Base-by-base conservation (phyloP, 1,140 invertebrate species). In the Forficula auricularia region DNA sequence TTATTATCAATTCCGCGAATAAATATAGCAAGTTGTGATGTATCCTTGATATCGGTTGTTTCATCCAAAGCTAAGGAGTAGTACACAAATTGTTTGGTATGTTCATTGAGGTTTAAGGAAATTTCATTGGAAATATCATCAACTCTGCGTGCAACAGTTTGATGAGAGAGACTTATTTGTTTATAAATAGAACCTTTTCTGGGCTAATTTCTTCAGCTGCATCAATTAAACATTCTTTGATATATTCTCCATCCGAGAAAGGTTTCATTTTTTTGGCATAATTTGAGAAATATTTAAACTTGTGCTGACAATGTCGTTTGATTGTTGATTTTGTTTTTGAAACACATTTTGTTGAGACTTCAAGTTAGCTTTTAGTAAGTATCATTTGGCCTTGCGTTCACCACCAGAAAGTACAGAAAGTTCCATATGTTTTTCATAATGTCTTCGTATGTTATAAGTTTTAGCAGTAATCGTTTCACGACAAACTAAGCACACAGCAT, bases 151-250 rank as follows among this genome's bases (percentile, higher is more conserved):
- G 50, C 44, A 14, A 42, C 43, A 22, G 45, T 52, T 45, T 47
- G 48, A 45, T 41, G 45, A 48, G 48, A 55, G 35, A 53, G 45
- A 53, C 47, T 51, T 45, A 48, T 35, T 27, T 27, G 41, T 43
- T 51, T 49, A 33, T 37, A 48, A 55, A 48, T 43, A 27, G 49
- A 42, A 35, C 49, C 48, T 54, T 48, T 38, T 56, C 50, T n/a
- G 55, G 54, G 50, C 52, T 55, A 18, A 58, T 48, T 52, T 54
- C 46, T 51, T 58, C 50, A 34, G 48, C 54, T 48, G 53, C 56
- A 49, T 50, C 48, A 38, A 53, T 55, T 48, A 57, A 27, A 47
- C 53, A 59, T 45, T 52, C 40, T 53, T 58, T 58, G 41, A 57
- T 44, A 36, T 55, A 38, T 54, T 59, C 51, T 34, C 52, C 54